Evolutionary conservation across 1,140 invertebrate species (phyloP), one percentile per base, ranked within the genome.

Genomic region (Reticulitermes speratus): DNA sequence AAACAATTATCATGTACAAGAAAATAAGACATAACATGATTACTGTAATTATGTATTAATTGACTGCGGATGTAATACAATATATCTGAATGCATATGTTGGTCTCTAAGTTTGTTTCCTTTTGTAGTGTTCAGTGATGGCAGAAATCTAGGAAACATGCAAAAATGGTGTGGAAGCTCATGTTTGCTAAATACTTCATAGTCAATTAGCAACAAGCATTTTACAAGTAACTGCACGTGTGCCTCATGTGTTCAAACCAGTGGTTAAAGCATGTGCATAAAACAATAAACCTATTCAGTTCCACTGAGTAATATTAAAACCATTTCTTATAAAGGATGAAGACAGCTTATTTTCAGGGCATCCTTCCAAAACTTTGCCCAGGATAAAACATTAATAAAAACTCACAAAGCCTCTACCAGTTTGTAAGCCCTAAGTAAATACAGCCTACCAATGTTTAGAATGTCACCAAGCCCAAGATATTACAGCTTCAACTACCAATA

Each of bases 1-100:
- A 75, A 75, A 75, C 16, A 75, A 75, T 75, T 75, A n/a, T 75
- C n/a, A 75, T 75, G n/a, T 30, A 75, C 65, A 75, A 75, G 65
- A n/a, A 30, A 75, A 75, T n/a, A 7, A 75, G 30, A n/a, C 12
- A 2, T 65, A 11, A 30, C 7, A 75, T 75, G 25, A 30, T 65
- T 65, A 75, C 25, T n/a, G 6, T 30, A 75, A n/a, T 30, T 75
- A 30, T 75, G n/a, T 30, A 75, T 75, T 75, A 75, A 12, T 30
- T 30, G 14, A 75, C 9, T 30, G 25, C 8, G 16, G n/a, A n/a
- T 75, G 8, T 75, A 9, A n/a, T 75, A 75, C 65, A 75, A 30
- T 75, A 75, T 12, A 75, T 75, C 65, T 30, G 14, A 75, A 75
- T 7, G n/a, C 25, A 3, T 75, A 75, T 75, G 7, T 30, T 75